Evolutionary conservation across 2,113 vertebrate genomes (phyloP).

Genomic region (Otis tarda): DNA sequence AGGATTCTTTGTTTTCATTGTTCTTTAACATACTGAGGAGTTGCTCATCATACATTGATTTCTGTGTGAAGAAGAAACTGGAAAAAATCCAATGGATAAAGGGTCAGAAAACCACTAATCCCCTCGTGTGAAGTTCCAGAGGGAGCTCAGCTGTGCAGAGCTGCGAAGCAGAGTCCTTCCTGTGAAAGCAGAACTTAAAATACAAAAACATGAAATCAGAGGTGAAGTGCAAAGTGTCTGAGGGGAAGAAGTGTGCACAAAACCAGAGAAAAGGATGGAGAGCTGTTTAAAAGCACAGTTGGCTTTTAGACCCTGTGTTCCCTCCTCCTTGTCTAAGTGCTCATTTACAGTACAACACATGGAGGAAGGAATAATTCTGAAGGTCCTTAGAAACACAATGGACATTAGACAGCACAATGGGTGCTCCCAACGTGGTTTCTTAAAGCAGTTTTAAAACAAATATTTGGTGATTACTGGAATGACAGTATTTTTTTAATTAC

Average conservation of each 20-base stretch:
- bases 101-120: conserved; percentile 21
- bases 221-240: not conserved
- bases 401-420: conserved; percentile 23
- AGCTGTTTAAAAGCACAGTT: not conserved
- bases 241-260: not conserved
- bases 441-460: not conserved
- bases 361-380: conserved; percentile 17
- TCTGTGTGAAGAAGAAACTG: not conserved
- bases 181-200: not conserved
- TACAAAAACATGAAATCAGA: not conserved
- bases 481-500: not conserved
- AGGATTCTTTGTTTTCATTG: not conserved
- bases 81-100: conserved; percentile 8
- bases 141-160: conserved; percentile 13
- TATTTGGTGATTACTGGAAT: not conserved
- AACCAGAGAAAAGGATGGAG: not conserved
- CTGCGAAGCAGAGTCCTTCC: not conserved
- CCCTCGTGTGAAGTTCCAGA: not conserved
- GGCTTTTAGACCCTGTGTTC: not conserved
- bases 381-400: conserved; percentile 2
- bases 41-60: conserved; percentile 13
- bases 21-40: not conserved
- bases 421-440: not conserved
- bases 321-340: not conserved
- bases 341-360: not conserved